These are phyloP conservation scores for Rhyacophila evoluta DNA, from an alignment of 2,888 invertebrate species.

Conservation along the genomic window DNA sequence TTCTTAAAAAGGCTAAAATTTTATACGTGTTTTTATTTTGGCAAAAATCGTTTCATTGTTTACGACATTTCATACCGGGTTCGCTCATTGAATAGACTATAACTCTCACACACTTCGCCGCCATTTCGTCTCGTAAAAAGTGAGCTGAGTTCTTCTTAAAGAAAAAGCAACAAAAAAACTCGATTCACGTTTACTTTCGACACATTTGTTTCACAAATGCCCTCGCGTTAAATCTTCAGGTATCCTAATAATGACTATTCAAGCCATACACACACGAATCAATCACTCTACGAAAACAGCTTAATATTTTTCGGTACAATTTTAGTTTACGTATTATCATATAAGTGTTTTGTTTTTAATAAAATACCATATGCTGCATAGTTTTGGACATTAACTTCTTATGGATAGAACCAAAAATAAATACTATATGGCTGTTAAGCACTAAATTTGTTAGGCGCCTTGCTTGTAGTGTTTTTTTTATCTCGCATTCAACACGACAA, in stretches of 20 bases:
- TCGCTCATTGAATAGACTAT: neutral
- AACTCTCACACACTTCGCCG: neutral
- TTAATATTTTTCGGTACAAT: neutral
- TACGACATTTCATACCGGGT: neutral
- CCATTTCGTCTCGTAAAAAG: conserved; percentile 3
- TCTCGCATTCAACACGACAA: no score
- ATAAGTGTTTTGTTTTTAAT: no score
- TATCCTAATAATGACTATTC: neutral
- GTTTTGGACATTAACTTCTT: no score
- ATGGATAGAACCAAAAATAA: no score
- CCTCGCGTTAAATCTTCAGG: neutral
- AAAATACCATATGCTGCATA: no score
- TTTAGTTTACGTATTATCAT: neutral
- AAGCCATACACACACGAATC: neutral
- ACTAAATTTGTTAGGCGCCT: no score
- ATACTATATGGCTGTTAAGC: no score
- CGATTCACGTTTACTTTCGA: conserved; percentile 8
- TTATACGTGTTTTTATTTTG: no score
- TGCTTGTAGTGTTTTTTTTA: no score
- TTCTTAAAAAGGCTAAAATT: no score
- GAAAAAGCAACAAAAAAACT: conserved; percentile 1
- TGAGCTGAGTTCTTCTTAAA: conserved; percentile 7
- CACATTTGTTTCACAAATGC: conserved; percentile 2
- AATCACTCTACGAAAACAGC: neutral
- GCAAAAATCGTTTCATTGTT: no score